phyloP scores from a whole-genome alignment of 2,797 vertebrate species.

The Melanogrammus aeglefinus region DNA sequence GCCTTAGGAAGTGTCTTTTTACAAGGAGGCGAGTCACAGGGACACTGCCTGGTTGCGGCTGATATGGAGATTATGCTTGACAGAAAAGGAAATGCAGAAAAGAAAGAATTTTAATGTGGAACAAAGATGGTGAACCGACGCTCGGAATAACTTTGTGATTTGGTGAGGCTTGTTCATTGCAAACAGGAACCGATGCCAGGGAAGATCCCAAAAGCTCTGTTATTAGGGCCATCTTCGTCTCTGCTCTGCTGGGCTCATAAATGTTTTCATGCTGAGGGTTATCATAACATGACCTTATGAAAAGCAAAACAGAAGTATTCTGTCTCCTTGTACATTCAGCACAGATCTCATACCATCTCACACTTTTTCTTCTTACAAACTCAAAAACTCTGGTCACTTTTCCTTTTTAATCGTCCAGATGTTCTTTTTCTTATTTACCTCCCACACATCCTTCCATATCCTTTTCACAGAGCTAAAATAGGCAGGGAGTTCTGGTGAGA shows the following conservation, averaged over 20 bases:
- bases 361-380: neutral
- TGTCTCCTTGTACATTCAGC: conserved; percentile 46
- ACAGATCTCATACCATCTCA: conserved; percentile 16
- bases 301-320: conserved; percentile 66
- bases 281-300: conserved; percentile 67
- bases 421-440: neutral
- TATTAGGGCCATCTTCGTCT: conserved; percentile 46
- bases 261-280: conserved; percentile 72
- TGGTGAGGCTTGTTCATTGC: conserved; percentile 46
- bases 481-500: conserved; percentile 42
- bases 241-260: conserved; percentile 56
- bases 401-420: conserved; percentile 9
- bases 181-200: conserved; percentile 38
- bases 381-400: neutral
- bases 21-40: conserved; percentile 25
- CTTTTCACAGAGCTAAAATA: conserved; percentile 53
- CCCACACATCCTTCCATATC: conserved; percentile 16
- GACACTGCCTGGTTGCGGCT: conserved; percentile 16
- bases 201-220: conserved; percentile 49
- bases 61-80: conserved; percentile 28
- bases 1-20: conserved; percentile 31
- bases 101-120: conserved; percentile 19
- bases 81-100: conserved; percentile 29
- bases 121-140: conserved; percentile 24
- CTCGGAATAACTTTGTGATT: conserved; percentile 47